Percentiles rank a stretch among this genome's conserved stretches.
phyloP scores from a whole-genome alignment of 2,113 vertebrate species.

The Ptyas mucosa region DNA sequence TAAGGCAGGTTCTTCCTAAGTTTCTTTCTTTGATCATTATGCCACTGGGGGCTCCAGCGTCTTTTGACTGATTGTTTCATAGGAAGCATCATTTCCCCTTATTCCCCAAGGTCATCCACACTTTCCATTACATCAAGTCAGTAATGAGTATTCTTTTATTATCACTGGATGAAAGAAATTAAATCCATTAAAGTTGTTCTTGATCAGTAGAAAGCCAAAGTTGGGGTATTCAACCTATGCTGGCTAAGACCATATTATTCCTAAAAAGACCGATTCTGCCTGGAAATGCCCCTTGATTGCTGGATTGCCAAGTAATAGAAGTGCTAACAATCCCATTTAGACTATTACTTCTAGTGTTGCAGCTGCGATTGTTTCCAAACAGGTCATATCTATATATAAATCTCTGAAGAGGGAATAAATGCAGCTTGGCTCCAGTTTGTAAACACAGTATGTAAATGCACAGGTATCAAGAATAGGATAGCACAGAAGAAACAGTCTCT shows the following conservation, averaged over 20 bases:
- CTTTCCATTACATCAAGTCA: background rate
- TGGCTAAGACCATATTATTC: background rate
- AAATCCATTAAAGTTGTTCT: background rate
- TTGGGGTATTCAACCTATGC: background rate
- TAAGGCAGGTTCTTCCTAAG: background rate
- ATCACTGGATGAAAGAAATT: background rate
- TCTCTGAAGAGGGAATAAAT: background rate
- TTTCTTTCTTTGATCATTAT: background rate
- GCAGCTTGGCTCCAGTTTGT: background rate
- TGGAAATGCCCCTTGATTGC: background rate
- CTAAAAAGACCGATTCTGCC: background rate
- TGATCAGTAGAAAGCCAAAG: background rate
- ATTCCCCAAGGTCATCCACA: background rate
- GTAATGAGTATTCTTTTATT: background rate
- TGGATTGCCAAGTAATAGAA: background rate
- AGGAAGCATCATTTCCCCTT: background rate
- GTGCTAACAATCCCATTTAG: background rate
- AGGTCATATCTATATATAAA: background rate
- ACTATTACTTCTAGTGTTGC: background rate
- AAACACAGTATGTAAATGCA: background rate
- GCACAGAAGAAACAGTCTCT: background rate
- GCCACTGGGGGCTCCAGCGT: background rate
- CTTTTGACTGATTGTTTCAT: background rate
- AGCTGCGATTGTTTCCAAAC: background rate
- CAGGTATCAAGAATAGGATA: background rate